These are phyloP conservation scores for Nyctereutes procyonoides DNA, from an alignment of 2,113 vertebrate genomes.

Conservation along the genomic window DNA sequence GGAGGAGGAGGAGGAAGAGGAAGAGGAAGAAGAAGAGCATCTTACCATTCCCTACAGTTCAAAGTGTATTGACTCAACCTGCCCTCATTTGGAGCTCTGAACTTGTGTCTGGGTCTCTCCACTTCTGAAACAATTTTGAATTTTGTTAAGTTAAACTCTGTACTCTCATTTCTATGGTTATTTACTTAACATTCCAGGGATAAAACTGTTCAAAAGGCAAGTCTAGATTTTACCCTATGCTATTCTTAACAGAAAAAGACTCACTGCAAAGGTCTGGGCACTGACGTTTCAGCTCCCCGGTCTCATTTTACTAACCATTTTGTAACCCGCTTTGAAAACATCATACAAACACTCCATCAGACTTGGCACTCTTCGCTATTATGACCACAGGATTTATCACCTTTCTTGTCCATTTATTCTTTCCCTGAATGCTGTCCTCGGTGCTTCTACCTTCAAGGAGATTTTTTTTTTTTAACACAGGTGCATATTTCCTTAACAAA, in stretches of 20 bases:
- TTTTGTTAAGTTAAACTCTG: background rate
- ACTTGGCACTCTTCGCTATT: background rate
- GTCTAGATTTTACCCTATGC: constrained; percentile 19
- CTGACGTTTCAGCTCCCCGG: background rate
- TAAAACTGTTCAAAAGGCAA: background rate
- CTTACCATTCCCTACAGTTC: background rate
- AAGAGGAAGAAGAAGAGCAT: background rate
- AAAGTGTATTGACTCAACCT: background rate
- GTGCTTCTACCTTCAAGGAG: background rate
- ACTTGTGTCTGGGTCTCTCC: background rate
- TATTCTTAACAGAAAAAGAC: background rate
- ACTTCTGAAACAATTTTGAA: background rate
- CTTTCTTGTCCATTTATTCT: background rate
- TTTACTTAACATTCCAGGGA: constrained; percentile 1
- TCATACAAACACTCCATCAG: too few species aligned
- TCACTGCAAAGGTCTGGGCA: background rate
- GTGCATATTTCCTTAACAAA: background rate
- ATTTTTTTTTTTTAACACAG: background rate
- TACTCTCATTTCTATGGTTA: background rate
- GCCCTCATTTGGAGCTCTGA: background rate
- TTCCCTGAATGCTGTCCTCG: background rate
- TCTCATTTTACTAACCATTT: background rate
- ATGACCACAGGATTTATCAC: background rate
- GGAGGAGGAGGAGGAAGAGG: background rate
- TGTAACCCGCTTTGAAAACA: constrained; percentile 20